Base-by-base conservation (phyloP, 1,140 invertebrate genomes). In the Tetragnatha versicolor region DNA sequence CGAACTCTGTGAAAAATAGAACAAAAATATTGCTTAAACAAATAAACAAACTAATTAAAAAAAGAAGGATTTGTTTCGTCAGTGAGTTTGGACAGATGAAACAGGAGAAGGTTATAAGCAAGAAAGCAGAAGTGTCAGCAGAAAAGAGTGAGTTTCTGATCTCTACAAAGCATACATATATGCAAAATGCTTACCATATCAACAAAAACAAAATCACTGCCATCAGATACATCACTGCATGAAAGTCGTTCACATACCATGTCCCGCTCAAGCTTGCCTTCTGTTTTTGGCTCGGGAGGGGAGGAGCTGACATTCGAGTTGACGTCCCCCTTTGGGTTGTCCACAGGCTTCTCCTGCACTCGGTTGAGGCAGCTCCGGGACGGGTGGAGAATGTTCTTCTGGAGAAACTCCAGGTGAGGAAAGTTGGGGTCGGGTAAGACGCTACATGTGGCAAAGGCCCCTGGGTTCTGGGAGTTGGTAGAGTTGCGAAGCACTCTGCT, bases 151-250 rank as follows among this genome's bases (percentile, higher is more conserved):
- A n/a, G n/a, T n/a, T n/a, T n/a, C n/a, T n/a, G n/a, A n/a, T n/a
- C n/a, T n/a, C n/a, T n/a, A n/a, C n/a, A n/a, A n/a, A n/a, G n/a
- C n/a, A n/a, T n/a, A n/a, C n/a, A n/a, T n/a, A n/a, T n/a, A n/a
- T n/a, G n/a, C n/a, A n/a, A n/a, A n/a, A 25, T n/a, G 88, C 87
- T 89, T 89, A 91, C 90, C 89, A 91, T 88, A 86, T 92, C 91
- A 86, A 92, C 90, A 89, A 92, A 90, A 85, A 92, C 91, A 89
- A 92, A 92, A 85, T 91, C 91, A 81, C 91, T 90, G 81, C 89
- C 87, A 65, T 87, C 88, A 81, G 89, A 90, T 53, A 86, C 87
- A 61, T 73, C 79, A 49, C 60, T 80, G 22, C 51, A 63, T 10
- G 70, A 37, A 7, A 55, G 42, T 27, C 39, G 58, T 29, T 80